A percentile compares a stretch with the other conserved stretches of the same genome.
Conservation (phyloP, 2,113 vertebrate species). For the Heterocephalus glaber region DNA sequence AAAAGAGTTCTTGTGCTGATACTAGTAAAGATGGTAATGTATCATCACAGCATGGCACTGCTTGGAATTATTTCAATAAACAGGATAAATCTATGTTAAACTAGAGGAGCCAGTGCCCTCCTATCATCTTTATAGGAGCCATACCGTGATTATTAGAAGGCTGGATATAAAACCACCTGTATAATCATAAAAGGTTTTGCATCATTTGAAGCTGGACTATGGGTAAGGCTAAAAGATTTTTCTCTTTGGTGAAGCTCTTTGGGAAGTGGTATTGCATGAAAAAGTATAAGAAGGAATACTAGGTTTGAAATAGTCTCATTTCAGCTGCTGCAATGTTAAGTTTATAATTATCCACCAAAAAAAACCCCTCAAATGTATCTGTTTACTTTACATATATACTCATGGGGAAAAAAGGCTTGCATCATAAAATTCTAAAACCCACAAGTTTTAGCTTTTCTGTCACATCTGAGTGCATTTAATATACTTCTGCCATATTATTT, state of each 20-base stretch:
- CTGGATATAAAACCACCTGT: conserved; percentile 59
- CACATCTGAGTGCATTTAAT: conserved; percentile 89
- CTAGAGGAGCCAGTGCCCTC: conserved; percentile 50
- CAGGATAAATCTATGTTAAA: conserved; percentile 70
- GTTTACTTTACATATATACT: conserved; percentile 82
- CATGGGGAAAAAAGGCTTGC: conserved; percentile 61
- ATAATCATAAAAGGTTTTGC: conserved; percentile 60
- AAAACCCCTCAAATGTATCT: conserved; percentile 81
- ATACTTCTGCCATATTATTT: conserved; percentile 88
- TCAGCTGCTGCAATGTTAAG: conserved; percentile 71
- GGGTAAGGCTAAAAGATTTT: neutral
- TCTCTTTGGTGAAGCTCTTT: conserved; percentile 45
- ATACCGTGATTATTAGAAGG: conserved; percentile 65
- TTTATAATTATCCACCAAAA: conserved; percentile 78
- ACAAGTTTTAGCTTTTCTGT: conserved; percentile 85
- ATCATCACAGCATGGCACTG: conserved; percentile 58
- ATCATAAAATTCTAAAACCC: conserved; percentile 84
- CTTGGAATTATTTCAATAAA: conserved; percentile 78
- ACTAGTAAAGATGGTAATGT: conserved; percentile 61
- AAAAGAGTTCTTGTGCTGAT: conserved; percentile 62
- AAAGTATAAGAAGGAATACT: conserved; percentile 43
- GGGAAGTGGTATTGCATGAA: conserved; percentile 31
- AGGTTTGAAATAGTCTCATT: conserved; percentile 69
- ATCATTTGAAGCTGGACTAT: conserved; percentile 61
- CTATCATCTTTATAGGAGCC: conserved; percentile 63